Evolutionary conservation across 2,797 vertebrate species (phyloP), one percentile per base, ranked within the genome.

Genomic region (Hypotaenidia okinawae): DNA sequence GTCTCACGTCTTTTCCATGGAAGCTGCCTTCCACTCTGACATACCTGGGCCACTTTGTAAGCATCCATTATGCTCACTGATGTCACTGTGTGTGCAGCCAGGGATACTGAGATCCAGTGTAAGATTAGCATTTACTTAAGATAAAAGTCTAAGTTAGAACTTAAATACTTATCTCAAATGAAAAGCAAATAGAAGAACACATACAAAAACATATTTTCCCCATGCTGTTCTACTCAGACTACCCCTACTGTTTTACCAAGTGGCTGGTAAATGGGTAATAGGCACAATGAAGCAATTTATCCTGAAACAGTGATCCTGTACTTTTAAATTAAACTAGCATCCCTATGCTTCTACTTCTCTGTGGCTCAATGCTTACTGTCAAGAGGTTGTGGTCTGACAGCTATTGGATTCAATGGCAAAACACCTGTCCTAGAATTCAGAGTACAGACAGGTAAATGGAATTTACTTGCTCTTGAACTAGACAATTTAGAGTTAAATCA

Each of bases 51-150:
- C 10, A 9, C 15, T 86, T 66, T 47, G 37, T 25, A 21, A 61
- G 5, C 33, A 32, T 9, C 41, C 1, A 1, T 51, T 52, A 5
- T 3, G 16, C 24, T 17, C 27, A 14, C 5, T 54, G n/a, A 75
- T 45, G 41, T 37, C 32, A 63, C 6, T 9, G 5, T 10, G 18
- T n/a, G 2, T 43, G n/a, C 17, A 69, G 14, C 18, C 51, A 51
- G 41, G 47, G 15, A 62, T 61, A 16, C 11, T 68, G 45, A 86
- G 63, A 77, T 55, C 24, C n/a, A 33, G 19, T 11, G 14, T 23
- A 68, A 35, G 49, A 51, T 21, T n/a, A 63, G 3, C 10, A 45
- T 62, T 90, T 67, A 10, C 30, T 72, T 39, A 77, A 51, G 33
- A 37, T 4, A 6, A 52, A 68, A 47, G 5, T 30, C 9, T 25